Conservation (phyloP, 2,113 vertebrate species). For the Crotalus helleri region DNA sequence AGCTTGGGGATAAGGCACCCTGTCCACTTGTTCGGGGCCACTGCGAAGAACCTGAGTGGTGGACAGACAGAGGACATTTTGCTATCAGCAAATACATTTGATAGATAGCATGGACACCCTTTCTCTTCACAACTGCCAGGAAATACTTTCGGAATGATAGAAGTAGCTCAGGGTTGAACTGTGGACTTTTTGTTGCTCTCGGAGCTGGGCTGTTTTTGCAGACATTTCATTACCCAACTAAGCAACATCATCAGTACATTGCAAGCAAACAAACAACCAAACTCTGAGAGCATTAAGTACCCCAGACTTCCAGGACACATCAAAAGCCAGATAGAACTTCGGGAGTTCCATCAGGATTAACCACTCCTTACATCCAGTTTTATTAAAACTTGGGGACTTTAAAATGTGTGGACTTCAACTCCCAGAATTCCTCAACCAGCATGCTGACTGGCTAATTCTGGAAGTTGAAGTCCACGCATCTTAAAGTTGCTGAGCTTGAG, state of each 20-base stretch:
- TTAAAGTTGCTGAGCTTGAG: neutral
- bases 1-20: constrained; percentile 88
- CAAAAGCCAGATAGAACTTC: neutral
- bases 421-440: neutral
- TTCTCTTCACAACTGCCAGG: neutral
- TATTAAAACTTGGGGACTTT: neutral
- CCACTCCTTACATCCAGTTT: neutral
- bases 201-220: neutral
- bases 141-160: neutral
- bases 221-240: neutral
- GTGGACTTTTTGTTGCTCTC: neutral
- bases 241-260: neutral
- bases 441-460: neutral
- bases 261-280: neutral
- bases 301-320: neutral
- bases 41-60: constrained; percentile 81
- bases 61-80: neutral
- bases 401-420: neutral
- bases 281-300: neutral
- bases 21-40: constrained; percentile 88
- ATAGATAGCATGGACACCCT: neutral
- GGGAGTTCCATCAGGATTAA: neutral
- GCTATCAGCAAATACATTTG: neutral
- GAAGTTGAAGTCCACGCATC: neutral
- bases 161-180: neutral